Base-by-base conservation (phyloP, 2,797 vertebrate genomes). In the Halcyon badia region DNA sequence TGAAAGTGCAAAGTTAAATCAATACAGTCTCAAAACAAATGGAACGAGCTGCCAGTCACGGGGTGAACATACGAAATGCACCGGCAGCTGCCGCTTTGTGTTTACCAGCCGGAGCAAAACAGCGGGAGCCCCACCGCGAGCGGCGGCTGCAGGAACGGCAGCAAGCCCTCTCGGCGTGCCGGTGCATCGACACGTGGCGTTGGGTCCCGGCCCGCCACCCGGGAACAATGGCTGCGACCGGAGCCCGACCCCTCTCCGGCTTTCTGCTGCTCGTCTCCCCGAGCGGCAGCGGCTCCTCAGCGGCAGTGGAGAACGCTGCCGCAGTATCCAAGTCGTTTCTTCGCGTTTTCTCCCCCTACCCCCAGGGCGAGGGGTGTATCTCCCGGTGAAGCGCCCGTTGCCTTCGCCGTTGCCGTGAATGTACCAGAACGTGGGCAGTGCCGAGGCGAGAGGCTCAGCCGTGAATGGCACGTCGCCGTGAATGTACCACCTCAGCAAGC, bases 1-100 rank as follows among this genome's bases (percentile, higher is more conserved):
- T 60, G 93, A 98, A 26, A 97, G 93, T 12, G 99, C 99, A 52
- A 99, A 98, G 92, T 91, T 98, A 56, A 98, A 97, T 69, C 99
- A 99, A 82, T 99, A 99, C 7, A 98, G 98, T 46, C 98, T 98
- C 68, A 98, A 92, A 97, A 97, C 92, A 7, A 97, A 86, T 20
- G 97, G 97, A 39, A 65, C 24, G 77, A 97, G 90, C 92, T 96
- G 90, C 92, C 97, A 89, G n/a, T 69, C 96, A 18, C 46, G 94
- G 86, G 79, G 57, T 4, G 97, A 98, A 54, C 77, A 94, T 3
- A 61, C 94, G 19, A 97, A 97, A 76, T 57, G n/a, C 19, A 42
- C 30, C 9, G 28, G 62, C 30, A n/a, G 30, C 41, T 24, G 19
- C 33, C 12, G 35, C 11, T 4, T 20, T 8, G 4, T 65, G 9